phyloP scores from a whole-genome alignment of 2,113 vertebrate species.

The Erinaceus europaeus region DNA sequence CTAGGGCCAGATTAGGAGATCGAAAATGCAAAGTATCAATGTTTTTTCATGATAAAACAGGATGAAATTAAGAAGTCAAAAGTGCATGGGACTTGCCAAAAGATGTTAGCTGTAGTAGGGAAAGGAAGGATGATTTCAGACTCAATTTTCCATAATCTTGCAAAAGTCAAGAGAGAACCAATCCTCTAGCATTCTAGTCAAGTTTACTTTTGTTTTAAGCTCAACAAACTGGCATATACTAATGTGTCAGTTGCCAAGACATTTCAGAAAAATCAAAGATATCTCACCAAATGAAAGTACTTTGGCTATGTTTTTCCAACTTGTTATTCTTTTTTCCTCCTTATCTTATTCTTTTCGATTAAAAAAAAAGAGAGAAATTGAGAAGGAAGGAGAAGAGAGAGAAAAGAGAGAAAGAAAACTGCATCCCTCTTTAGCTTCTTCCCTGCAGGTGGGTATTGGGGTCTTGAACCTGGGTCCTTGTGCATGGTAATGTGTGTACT shows the following conservation, averaged over 20 bases:
- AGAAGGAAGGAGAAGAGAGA: too few species aligned
- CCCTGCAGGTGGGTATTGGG: too few species aligned
- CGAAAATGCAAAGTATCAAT: background rate
- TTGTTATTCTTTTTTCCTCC: background rate
- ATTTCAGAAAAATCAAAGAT: background rate
- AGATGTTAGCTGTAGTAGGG: background rate
- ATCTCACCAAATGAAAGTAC: slow-evolving; percentile 16
- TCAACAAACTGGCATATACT: background rate
- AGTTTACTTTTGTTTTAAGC: slow-evolving; percentile 35
- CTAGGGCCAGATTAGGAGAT: background rate
- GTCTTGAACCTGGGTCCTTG: background rate
- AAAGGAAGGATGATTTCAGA: background rate
- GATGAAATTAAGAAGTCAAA: background rate
- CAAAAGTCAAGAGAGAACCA: background rate
- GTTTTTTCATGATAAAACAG: background rate
- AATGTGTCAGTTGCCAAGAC: background rate
- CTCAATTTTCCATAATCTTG: background rate
- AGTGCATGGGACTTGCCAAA: background rate
- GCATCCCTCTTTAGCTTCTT: too few species aligned
- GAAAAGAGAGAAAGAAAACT: too few species aligned
- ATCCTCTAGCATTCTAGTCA: background rate
- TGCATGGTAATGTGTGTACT: background rate
- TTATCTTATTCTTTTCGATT: too few species aligned
- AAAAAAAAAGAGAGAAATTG: too few species aligned
- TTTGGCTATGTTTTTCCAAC: background rate